A percentile compares a stretch with the other conserved stretches of the same genome.
Conservation (phyloP, 2,113 vertebrate genomes). For the Indicator maculatus region DNA sequence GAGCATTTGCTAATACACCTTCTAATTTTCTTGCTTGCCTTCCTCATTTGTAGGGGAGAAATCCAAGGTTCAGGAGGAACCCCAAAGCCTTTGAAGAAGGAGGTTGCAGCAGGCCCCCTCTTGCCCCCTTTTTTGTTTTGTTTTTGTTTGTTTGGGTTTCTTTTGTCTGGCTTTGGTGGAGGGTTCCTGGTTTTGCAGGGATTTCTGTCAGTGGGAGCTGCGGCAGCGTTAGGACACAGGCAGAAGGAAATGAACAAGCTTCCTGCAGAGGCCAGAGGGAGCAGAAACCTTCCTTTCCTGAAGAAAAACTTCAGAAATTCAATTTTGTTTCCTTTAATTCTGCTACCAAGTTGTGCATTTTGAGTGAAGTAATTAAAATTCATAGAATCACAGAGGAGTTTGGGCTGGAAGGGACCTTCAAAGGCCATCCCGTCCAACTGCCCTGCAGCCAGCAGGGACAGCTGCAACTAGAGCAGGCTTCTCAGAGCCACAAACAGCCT, state of each 20-base stretch:
- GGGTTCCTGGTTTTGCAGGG: background rate
- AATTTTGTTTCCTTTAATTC: background rate
- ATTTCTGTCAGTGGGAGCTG: background rate
- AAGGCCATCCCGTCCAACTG: background rate
- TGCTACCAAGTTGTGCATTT: too few relatives aligned
- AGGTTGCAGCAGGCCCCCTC: background rate
- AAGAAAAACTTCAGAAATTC: background rate
- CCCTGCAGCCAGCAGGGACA: background rate
- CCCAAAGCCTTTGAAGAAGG: background rate
- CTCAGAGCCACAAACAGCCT: too few relatives aligned
- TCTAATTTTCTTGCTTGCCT: background rate
- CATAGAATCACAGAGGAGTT: background rate
- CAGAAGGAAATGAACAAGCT: too few relatives aligned
- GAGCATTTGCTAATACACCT: slow-evolving; percentile 68
- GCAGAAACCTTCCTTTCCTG: background rate
- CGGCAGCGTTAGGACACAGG: background rate
- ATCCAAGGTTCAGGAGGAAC: background rate
- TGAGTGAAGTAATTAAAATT: too few relatives aligned
- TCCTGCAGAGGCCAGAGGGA: background rate
- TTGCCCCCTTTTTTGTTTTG: background rate
- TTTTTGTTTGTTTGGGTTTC: background rate
- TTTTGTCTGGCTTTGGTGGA: background rate
- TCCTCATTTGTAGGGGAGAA: fast-evolving
- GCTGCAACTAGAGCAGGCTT: too few relatives aligned
- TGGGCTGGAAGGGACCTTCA: background rate